Evolutionary conservation across 2,797 vertebrate species (phyloP), one percentile per base, ranked within the genome.

Genomic region (Bryconaethiops microstoma): DNA sequence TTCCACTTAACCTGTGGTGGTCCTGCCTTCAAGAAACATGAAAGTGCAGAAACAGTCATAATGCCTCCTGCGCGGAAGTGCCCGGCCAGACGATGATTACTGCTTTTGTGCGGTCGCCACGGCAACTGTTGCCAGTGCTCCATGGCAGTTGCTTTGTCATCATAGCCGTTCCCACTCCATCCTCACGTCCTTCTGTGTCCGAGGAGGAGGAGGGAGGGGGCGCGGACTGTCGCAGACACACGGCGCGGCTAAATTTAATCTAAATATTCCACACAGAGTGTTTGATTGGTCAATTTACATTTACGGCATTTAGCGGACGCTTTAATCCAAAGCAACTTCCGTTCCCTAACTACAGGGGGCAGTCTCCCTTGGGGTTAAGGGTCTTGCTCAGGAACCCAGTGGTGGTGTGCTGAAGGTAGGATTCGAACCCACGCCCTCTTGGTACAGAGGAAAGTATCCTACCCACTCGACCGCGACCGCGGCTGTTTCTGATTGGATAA

Each of bases 81-180:
- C 82, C 82, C 82, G 50, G 68, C 80, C 73, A 64, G 74, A 63
- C 57, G 52, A 77, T 80, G 70, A 86, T 82, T 80, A 80, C 82
- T 81, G 65, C 78, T 42, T 73, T 52, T 74, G 70, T 35, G 73
- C 25, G 75, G 82, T 86, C 80, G 81, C 85, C 85, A 84, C 76
- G 85, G 85, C 83, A 86, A 86, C 85, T 73, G 83, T 81, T 84
- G 80, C 85, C 42, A 62, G 64, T 16, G 67, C 67, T 77, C 78
- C 62, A 73, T 54, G 57, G 77, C 80, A 77, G 67, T 82, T 59
- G 35, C 75, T 80, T 77, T 54, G 21, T 82, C 83, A 73, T 82
- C 54, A 42, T 64, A 69, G 67, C 14, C n/a, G 29, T 75, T 69
- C 23, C 7, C 74, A 23, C 42, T 79, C 21, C 23, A 42, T 78